Conservation (phyloP, 2,888 invertebrate genomes). For the Polydrusus tereticollis region DNA sequence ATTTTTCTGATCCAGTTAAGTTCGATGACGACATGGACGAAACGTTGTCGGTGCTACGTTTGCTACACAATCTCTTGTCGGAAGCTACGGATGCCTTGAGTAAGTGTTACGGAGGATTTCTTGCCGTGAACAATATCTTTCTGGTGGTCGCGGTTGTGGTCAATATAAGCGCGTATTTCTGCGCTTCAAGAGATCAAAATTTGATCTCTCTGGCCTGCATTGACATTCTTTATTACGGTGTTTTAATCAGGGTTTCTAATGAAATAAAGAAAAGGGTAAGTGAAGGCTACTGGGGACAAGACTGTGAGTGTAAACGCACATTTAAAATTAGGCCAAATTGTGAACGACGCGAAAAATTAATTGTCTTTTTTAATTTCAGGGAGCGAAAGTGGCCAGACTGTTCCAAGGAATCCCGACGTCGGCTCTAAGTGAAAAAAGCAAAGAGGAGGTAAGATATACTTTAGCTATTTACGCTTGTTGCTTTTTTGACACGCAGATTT, state of each 20-base stretch:
- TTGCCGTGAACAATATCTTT: conserved; percentile 55
- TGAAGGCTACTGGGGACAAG: too few relatives aligned
- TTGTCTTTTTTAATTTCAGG: conserved; percentile 52
- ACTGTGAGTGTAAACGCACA: too few relatives aligned
- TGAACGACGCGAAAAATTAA: not conserved
- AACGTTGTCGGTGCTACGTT: conserved; percentile 48
- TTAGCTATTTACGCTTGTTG: too few relatives aligned
- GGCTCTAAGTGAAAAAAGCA: conserved; percentile 52
- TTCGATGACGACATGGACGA: conserved; percentile 32
- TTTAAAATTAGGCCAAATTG: too few relatives aligned
- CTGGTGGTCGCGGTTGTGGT: conserved; percentile 53
- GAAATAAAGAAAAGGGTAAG: conserved; percentile 35
- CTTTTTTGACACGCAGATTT: too few relatives aligned
- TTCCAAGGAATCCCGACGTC: conserved; percentile 55
- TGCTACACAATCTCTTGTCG: conserved; percentile 54
- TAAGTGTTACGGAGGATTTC: conserved; percentile 53
- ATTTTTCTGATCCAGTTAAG: conserved; percentile 5
- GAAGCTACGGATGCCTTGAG: conserved; percentile 51
- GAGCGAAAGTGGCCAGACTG: conserved; percentile 52
- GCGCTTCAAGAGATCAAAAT: conserved; percentile 35
- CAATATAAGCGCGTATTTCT: conserved; percentile 51
- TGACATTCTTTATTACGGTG: conserved; percentile 21
- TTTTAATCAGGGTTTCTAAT: conserved; percentile 7
- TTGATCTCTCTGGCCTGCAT: conserved; percentile 48
- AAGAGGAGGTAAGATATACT: conserved; percentile 53